phyloP scores from a whole-genome alignment of 2,888 invertebrate species.

The Spicauda simplicius region DNA sequence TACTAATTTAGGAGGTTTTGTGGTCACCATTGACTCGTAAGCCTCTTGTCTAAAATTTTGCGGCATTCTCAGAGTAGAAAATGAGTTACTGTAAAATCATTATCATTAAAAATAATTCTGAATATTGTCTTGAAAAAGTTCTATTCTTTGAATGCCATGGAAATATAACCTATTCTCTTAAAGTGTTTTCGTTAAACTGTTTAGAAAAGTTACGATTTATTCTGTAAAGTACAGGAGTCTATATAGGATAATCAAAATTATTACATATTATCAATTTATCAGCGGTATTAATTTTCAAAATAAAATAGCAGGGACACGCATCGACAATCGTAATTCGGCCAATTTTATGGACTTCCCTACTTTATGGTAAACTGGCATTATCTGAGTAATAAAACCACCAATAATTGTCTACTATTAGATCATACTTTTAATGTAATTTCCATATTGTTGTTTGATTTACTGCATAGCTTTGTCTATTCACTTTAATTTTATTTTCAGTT shows the following conservation, averaged over 20 bases:
- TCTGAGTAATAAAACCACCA: constrained; percentile 31
- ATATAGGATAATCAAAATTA: constrained; percentile 6
- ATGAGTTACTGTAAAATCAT: background rate
- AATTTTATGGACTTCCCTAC: constrained; percentile 25
- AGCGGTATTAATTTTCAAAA: background rate
- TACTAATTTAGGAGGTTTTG: background rate
- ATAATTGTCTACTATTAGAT: constrained; percentile 7
- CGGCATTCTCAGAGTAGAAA: constrained; percentile 15
- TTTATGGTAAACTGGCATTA: constrained; percentile 33
- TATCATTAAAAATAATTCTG: background rate
- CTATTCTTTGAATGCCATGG: background rate
- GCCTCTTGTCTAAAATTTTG: background rate
- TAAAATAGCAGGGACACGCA: background rate
- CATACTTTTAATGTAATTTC: constrained; percentile 62
- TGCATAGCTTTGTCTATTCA: background rate
- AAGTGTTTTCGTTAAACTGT: background rate
- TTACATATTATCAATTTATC: background rate
- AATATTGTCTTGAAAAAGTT: background rate
- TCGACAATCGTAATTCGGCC: background rate
- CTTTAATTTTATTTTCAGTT: background rate
- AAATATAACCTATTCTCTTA: background rate
- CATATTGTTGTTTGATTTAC: constrained; percentile 51
- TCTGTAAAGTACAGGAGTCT: constrained; percentile 25
- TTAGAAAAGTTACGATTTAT: background rate
- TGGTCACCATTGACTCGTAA: constrained; percentile 5